A percentile compares a stretch with the other conserved stretches of the same genome.
phyloP scores from a whole-genome alignment of 2,797 vertebrate species.

The Sylvia borin region DNA sequence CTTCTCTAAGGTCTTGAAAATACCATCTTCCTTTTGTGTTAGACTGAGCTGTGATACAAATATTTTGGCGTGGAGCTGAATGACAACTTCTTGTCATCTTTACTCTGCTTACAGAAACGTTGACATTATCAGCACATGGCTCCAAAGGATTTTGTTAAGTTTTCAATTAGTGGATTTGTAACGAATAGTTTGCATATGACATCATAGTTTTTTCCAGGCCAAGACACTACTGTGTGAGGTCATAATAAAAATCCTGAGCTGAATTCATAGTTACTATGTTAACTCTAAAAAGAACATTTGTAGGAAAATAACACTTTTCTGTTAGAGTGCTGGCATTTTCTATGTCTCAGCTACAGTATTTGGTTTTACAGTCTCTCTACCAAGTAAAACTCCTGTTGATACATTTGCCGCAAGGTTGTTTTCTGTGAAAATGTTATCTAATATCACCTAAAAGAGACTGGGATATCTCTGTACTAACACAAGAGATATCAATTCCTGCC shows the following conservation, averaged over 20 bases:
- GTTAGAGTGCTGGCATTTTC: background rate
- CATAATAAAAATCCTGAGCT: background rate
- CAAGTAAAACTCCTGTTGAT: background rate
- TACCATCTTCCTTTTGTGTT: background rate
- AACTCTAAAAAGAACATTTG: background rate
- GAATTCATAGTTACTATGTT: background rate
- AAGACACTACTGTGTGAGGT: background rate
- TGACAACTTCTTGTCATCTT: background rate
- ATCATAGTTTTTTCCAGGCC: constrained; percentile 22
- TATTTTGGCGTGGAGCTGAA: background rate
- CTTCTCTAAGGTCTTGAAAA: background rate
- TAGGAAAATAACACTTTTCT: background rate
- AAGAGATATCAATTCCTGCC: background rate
- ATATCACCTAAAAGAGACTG: background rate
- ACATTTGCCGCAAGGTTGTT: background rate
- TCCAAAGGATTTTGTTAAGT: constrained; percentile 17
- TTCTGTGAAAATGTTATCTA: background rate
- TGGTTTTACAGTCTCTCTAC: background rate
- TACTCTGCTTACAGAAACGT: background rate
- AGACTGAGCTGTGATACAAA: background rate
- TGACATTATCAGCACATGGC: background rate
- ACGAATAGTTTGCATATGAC: constrained; percentile 47
- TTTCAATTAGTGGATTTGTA: constrained; percentile 40
- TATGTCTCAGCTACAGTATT: background rate
- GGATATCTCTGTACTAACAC: background rate